Base-by-base conservation (phyloP, 2,888 invertebrate species). In the Drosophila atripex region DNA sequence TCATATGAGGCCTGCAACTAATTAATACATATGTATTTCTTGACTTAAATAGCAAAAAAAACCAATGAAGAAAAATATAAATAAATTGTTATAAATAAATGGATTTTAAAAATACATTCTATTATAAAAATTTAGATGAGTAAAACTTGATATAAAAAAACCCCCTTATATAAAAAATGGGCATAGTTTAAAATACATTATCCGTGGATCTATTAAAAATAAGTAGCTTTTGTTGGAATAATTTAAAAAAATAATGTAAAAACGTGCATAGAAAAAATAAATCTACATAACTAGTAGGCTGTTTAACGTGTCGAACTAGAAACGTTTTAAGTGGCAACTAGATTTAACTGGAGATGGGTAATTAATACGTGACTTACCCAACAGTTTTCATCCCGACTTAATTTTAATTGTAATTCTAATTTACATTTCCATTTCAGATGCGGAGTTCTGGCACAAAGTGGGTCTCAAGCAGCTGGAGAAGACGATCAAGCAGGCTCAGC, bases 401-500 rank as follows among this genome's bases (percentile, higher is more conserved):
- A 35, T 8, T 39, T 25, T n/a, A 47, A 65, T 53, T 14, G 7
- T 18, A 18, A 14, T 46, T 28, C 18, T 6, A 41, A 3, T 49
- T 28, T 46, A 3, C 23, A 30, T 56, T 39, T 1, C 47, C 1
- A 35, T 21, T 71, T 25, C 52, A 91, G 91, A 91, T 79, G 85
- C 87, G 1, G 41, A 76, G n/a, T 90, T 77, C 70, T 91, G 91
- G 91, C 80, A 75, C 2, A 56, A 78, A 11, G 69, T 88, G 18
- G 91, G 77, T 6, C 59, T 88, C 3, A 71, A 75, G 11, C 89
- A 90, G 55, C 75, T 91, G 52, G 71, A 89, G 89, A 78, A 92
- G 90, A 61, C 92, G 91, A 46, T 91, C 91, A 60, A 91, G 47
- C 91, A 91, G 11, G 92, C 93, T 1, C 88, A 93, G 32, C 63